Base-by-base conservation (phyloP, 2,113 vertebrate species). In the Phyllopteryx taeniolatus region DNA sequence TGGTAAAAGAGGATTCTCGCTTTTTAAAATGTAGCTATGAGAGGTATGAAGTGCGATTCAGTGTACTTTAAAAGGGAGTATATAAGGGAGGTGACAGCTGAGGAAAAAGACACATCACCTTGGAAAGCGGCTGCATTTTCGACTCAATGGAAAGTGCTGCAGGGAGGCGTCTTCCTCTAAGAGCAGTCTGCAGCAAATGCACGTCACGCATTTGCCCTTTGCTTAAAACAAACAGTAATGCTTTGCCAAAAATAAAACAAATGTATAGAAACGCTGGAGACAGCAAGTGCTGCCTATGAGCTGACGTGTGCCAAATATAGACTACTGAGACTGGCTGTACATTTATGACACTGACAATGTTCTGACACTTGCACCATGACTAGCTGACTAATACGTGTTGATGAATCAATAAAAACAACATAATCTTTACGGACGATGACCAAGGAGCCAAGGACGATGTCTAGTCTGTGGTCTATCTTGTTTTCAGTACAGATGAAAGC, bases 161-260 rank as follows among this genome's bases (percentile, higher is more conserved):
- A 19, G 64, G 64, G 64, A n/a, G 22, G 64, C 13, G 20, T 66
- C 64, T 49, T 47, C n/a, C 62, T 65, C 64, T 8, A 49, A 66
- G 64, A 66, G 64, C 44, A 66, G 64, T 43, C 64, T 66, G 64
- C 43, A 66, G 64, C 64, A 49, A 47, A 49, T 19, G 22, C 7
- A 17, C 22, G 47, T 49, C 47, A 66, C 43, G 17, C n/a, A 43
- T 47, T 66, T 17, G 44, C 64, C 44, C 64, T 47, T 65, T 47
- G 44, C 44, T 27, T 66, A 17, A 19, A 66, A 66, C n/a, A 66
- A 66, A 47, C 43, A 27, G n/a, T 27, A 66, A 27, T 46, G 22
- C 64, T 10, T 7, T 47, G 20, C 17, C 35, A 15, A 15, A 60
- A 60, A 14, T 22, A 12, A 1, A 22, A 46, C 46, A 47, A 47